These are phyloP conservation scores for Dicaeum eximium DNA, from an alignment of 2,113 vertebrate genomes.

Conservation along the genomic window DNA sequence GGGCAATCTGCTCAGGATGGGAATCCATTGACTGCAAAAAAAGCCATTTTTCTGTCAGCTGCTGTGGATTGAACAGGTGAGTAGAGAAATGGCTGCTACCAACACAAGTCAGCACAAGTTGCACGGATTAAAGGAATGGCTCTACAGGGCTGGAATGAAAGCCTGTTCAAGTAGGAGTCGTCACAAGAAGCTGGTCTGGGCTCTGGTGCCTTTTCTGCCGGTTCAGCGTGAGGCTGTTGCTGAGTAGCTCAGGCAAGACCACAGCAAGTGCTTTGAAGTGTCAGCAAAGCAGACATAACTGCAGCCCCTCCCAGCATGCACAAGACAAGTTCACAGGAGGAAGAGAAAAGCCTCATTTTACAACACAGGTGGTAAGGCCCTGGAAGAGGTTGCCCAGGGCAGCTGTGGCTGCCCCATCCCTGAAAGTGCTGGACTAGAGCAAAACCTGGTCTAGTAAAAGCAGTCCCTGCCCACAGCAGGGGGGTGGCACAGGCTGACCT, in stretches of 20 bases:
- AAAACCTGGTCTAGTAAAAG: background rate
- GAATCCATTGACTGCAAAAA: conserved; percentile 86
- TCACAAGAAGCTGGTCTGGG: background rate
- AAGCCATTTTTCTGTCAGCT: background rate
- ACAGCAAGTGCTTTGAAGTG: background rate
- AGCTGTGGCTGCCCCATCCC: background rate
- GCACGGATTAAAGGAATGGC: background rate
- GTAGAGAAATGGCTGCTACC: background rate
- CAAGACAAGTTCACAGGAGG: background rate
- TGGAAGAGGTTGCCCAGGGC: background rate
- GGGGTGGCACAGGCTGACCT: background rate
- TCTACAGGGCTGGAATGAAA: background rate
- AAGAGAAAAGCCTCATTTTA: background rate
- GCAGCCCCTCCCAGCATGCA: background rate
- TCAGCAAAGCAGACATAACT: background rate
- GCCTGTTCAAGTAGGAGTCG: background rate
- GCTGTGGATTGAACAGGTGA: background rate
- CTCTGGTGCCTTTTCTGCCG: background rate
- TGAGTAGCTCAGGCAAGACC: background rate
- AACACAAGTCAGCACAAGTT: background rate
- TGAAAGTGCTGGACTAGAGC: background rate
- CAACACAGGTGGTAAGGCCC: background rate
- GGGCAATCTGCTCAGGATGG: conserved; percentile 87
- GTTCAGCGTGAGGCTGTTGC: fast-evolving
- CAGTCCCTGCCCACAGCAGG: background rate